Conservation (phyloP, 2,888 invertebrate species). For the Palloptera scutellata region DNA sequence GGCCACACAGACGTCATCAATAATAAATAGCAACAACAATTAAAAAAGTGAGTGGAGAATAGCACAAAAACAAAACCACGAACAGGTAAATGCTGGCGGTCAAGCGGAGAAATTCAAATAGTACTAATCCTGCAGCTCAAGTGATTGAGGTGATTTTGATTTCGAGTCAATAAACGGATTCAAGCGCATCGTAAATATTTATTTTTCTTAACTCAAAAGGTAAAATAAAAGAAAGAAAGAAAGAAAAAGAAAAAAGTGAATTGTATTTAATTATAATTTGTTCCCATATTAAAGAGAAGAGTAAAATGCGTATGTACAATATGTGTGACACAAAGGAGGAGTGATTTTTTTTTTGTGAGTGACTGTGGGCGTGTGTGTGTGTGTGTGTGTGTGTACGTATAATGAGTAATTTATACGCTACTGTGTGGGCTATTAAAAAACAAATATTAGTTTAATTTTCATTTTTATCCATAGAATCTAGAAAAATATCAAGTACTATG, state of each 20-base stretch:
- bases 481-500: background rate
- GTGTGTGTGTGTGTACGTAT: too few relatives aligned
- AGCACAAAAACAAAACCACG: background rate
- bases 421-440: constrained; percentile 24
- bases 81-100: constrained; percentile 34
- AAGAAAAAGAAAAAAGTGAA: constrained; percentile 17
- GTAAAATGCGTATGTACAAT: background rate
- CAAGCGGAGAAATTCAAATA: constrained; percentile 61
- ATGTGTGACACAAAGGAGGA: background rate
- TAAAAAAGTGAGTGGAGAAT: background rate
- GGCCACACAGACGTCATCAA: constrained; percentile 25
- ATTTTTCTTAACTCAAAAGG: constrained; percentile 50
- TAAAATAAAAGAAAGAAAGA: background rate
- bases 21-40: background rate
- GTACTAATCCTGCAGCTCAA: constrained; percentile 63
- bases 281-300: background rate
- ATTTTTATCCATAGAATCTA: constrained; percentile 14
- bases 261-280: constrained; percentile 24
- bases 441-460: constrained; percentile 31
- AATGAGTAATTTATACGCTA: constrained; percentile 17
- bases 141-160: constrained; percentile 59
- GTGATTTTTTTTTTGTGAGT: too few relatives aligned
- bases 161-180: constrained; percentile 47
- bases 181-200: constrained; percentile 54
- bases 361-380: too few relatives aligned